Conservation (phyloP, 2,888 invertebrate genomes). For the Aleiodes testaceus region DNA sequence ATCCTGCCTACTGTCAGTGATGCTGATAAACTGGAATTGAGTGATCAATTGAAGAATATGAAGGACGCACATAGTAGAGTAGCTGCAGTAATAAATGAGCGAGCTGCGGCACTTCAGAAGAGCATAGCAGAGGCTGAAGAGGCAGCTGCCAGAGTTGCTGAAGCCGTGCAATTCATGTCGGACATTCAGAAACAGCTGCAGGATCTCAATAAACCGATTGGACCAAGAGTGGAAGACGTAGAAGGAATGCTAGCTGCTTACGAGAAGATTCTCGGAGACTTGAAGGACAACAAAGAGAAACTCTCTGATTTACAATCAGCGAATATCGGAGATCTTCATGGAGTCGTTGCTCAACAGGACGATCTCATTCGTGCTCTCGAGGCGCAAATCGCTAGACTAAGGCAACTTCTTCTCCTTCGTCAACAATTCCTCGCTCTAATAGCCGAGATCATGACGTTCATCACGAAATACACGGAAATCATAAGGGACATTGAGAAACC, state of each 20-base stretch:
- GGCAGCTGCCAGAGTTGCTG: slow-evolving; percentile 85
- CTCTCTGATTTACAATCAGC: slow-evolving; percentile 84
- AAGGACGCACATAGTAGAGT: slow-evolving; percentile 86
- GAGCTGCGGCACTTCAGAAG: slow-evolving; percentile 82
- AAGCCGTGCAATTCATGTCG: slow-evolving; percentile 85
- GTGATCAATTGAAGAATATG: slow-evolving; percentile 85
- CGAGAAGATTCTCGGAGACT: slow-evolving; percentile 84
- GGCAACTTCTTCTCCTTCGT: slow-evolving; percentile 84
- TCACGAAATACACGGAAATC: slow-evolving; percentile 89
- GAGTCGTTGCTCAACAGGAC: slow-evolving; percentile 86
- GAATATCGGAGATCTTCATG: slow-evolving; percentile 85
- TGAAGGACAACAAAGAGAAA: slow-evolving; percentile 86
- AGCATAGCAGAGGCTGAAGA: slow-evolving; percentile 88
- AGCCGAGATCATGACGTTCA: slow-evolving; percentile 90
- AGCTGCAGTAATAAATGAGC: slow-evolving; percentile 83
- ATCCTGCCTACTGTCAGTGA: slow-evolving; percentile 87
- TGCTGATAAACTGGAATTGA: slow-evolving; percentile 87
- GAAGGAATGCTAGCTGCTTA: slow-evolving; percentile 86
- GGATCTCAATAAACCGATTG: slow-evolving; percentile 88
- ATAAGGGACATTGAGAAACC: slow-evolving; percentile 90
- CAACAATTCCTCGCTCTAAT: slow-evolving; percentile 92
- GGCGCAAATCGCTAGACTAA: slow-evolving; percentile 87
- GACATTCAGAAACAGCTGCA: slow-evolving; percentile 89
- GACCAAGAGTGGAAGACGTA: slow-evolving; percentile 91
- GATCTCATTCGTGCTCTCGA: slow-evolving; percentile 89